These are phyloP conservation scores for Procambarus virginalis DNA, from an alignment of 1,140 invertebrate genomes.

Conservation along the genomic window DNA sequence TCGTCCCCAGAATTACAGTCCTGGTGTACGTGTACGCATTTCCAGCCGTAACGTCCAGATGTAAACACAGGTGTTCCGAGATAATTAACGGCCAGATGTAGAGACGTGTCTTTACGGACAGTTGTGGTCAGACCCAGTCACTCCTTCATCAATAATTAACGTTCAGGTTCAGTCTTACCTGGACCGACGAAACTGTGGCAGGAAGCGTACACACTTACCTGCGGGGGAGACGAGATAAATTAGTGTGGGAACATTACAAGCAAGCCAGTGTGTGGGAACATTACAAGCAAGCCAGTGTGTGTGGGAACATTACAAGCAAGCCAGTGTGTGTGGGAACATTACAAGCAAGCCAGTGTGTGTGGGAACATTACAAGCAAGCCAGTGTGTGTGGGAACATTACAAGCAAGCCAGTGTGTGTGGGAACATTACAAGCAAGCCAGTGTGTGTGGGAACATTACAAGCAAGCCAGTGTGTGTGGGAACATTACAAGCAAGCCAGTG, in stretches of 20 bases:
- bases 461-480: too few relatives aligned
- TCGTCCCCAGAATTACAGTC: slow-evolving; percentile 8
- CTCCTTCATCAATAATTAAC: slow-evolving; percentile 41
- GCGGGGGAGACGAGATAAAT: slow-evolving; percentile 14
- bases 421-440: too few relatives aligned
- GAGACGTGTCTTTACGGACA: slow-evolving; percentile 1
- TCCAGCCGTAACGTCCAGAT: neutral
- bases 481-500: too few relatives aligned
- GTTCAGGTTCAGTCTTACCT: slow-evolving; percentile 18
- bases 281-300: too few relatives aligned
- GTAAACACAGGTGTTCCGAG: slow-evolving; percentile 2
- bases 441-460: too few relatives aligned
- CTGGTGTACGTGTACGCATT: slow-evolving; percentile 18
- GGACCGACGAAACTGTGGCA: neutral
- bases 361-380: too few relatives aligned
- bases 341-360: too few relatives aligned
- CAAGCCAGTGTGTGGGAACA: too few relatives aligned
- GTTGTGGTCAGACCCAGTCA: slow-evolving; percentile 9
- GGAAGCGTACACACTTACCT: slow-evolving; percentile 32
- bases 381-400: too few relatives aligned
- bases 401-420: too few relatives aligned
- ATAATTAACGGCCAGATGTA: slow-evolving; percentile 32
- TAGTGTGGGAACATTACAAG: neutral
- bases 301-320: too few relatives aligned
- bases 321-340: too few relatives aligned